Evolutionary conservation across 1,140 invertebrate species (phyloP).

Genomic region (Propsilocerus akamusi): DNA sequence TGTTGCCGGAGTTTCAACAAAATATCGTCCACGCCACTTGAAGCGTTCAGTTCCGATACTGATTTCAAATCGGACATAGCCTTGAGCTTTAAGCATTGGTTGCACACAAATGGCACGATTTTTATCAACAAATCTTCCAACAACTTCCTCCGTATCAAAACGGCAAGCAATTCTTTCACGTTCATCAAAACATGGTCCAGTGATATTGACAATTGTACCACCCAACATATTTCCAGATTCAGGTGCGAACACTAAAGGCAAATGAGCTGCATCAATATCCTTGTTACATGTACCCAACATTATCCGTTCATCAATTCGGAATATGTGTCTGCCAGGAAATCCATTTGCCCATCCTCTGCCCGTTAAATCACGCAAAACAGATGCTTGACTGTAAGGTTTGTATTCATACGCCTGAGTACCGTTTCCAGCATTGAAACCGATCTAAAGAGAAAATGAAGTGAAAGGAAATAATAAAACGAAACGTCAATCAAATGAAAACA

Average conservation of each 20-base stretch:
- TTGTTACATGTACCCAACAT: conserved; percentile 81
- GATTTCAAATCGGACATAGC: conserved; percentile 76
- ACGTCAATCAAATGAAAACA: neutral
- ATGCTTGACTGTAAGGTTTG: conserved; percentile 72
- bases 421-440: conserved; percentile 92
- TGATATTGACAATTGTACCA: conserved; percentile 85
- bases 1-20: conserved; percentile 73
- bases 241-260: conserved; percentile 72
- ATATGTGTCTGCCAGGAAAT: conserved; percentile 78
- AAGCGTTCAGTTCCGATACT: conserved; percentile 64
- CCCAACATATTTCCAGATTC: conserved; percentile 91
- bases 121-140: conserved; percentile 48
- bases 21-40: conserved; percentile 83
- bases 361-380: conserved; percentile 63
- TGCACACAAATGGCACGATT: conserved; percentile 81
- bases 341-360: conserved; percentile 72
- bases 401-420: conserved; percentile 81
- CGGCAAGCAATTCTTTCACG: conserved; percentile 57
- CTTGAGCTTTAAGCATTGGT: conserved; percentile 73
- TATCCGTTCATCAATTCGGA: conserved; percentile 88
- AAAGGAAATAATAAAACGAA: conserved; percentile 5
- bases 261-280: conserved; percentile 60
- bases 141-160: conserved; percentile 58
- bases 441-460: conserved; percentile 28
- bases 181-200: conserved; percentile 72